Conservation (phyloP, 2,888 invertebrate genomes). For the Hoplodrina ambigua region DNA sequence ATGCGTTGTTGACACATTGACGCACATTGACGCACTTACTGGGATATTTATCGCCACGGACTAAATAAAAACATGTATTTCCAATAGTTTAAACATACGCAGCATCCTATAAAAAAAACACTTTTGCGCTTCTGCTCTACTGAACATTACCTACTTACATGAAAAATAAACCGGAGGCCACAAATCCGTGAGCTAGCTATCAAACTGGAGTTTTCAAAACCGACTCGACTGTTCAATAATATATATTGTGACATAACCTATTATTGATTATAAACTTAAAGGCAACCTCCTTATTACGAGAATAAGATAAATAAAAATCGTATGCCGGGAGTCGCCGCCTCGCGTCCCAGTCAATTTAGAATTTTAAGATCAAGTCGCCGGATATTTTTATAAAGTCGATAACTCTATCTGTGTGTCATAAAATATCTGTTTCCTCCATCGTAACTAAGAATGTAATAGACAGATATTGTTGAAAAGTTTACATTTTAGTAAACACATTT, state of each 20-base stretch:
- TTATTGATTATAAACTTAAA: not conserved
- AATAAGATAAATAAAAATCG: not conserved
- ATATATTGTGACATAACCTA: not conserved
- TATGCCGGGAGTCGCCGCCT: not conserved
- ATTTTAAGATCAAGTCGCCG: constrained; percentile 47
- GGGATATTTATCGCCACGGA: constrained; percentile 9
- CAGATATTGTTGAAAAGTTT: constrained; percentile 28
- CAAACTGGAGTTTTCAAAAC: not conserved
- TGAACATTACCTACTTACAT: not conserved
- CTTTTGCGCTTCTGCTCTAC: not conserved
- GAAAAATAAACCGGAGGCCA: too few relatives aligned
- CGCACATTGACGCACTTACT: constrained; percentile 15
- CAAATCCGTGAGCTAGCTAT: not conserved
- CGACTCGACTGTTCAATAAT: not conserved
- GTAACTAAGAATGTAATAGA: constrained; percentile 27
- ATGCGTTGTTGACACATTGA: constrained; percentile 7
- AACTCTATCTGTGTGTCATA: constrained; percentile 31
- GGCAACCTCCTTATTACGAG: not conserved
- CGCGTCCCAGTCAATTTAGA: constrained; percentile 20
- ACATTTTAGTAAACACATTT: constrained; percentile 4
- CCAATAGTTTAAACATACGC: not conserved
- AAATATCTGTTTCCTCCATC: constrained; percentile 28
- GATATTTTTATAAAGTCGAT: constrained; percentile 43
- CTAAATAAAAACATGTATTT: not conserved
- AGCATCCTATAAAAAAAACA: not conserved